Conservation (phyloP, 2,888 invertebrate genomes). For the Amphipyra tragopoginis region DNA sequence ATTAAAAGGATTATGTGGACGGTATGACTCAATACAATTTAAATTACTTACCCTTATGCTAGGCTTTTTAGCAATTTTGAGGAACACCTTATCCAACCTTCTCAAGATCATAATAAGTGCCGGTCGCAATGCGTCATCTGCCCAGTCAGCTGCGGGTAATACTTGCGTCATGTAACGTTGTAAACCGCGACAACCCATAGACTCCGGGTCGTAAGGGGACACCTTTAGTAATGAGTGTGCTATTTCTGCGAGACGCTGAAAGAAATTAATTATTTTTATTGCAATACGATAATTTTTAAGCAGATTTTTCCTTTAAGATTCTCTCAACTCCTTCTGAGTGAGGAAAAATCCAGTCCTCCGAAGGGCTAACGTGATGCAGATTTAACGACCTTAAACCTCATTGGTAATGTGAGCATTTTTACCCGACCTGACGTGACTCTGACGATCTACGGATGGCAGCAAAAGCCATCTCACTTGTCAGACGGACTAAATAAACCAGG, state of each 20-base stretch:
- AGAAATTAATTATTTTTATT: neutral
- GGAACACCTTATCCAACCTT: slow-evolving; percentile 98
- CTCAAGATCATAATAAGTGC: slow-evolving; percentile 97
- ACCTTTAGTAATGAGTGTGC: slow-evolving; percentile 99
- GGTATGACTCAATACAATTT: neutral
- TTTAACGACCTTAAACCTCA: too few species aligned
- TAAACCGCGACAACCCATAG: slow-evolving; percentile 98
- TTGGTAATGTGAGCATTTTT: too few species aligned
- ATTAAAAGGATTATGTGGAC: too few species aligned
- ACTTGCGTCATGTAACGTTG: slow-evolving; percentile 98
- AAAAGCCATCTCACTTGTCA: too few species aligned
- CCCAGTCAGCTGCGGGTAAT: slow-evolving; percentile 98
- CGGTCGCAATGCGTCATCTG: slow-evolving; percentile 96
- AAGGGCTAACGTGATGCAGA: too few species aligned
- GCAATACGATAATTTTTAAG: too few species aligned
- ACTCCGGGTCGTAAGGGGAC: slow-evolving; percentile 98
- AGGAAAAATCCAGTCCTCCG: too few species aligned
- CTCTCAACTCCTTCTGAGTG: too few species aligned
- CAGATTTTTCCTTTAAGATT: too few species aligned
- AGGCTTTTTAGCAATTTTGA: slow-evolving; percentile 98
- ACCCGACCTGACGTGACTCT: too few species aligned
- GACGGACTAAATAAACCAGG: too few species aligned
- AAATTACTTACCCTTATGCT: slow-evolving; percentile 93
- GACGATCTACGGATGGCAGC: too few species aligned
- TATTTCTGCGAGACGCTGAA: slow-evolving; percentile 97